These are phyloP conservation scores for Aradus depressus DNA, from an alignment of 2,888 invertebrate genomes.

Conservation along the genomic window DNA sequence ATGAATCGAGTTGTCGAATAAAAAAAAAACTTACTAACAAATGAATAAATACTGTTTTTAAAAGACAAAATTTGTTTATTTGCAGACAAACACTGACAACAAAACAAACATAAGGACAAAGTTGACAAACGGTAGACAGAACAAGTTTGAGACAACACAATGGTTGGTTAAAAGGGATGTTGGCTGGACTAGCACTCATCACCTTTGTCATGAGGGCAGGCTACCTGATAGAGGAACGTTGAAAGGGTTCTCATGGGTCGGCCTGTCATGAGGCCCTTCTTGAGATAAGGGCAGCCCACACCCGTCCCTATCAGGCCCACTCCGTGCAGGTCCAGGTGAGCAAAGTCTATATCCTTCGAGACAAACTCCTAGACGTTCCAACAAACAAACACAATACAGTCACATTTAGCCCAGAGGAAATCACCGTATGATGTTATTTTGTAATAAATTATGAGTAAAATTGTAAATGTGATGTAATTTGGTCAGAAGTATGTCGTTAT, in stretches of 20 bases:
- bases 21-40: no score
- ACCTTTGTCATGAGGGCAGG: constrained; percentile 27
- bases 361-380: constrained; percentile 23
- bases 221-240: constrained; percentile 22
- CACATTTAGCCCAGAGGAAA: no score
- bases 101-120: neutral
- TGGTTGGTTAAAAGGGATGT: neutral
- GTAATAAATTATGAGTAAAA: no score
- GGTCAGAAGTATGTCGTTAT: no score
- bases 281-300: constrained; percentile 29
- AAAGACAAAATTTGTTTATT: no score
- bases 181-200: constrained; percentile 23
- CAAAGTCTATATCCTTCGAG: constrained; percentile 31
- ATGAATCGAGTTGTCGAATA: no score
- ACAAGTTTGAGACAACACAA: neutral
- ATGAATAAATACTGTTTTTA: no score
- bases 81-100: no score
- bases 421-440: no score
- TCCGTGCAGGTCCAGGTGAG: constrained; percentile 30
- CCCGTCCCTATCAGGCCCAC: constrained; percentile 25
- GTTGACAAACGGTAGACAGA: constrained; percentile 3
- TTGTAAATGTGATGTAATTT: no score
- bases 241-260: constrained; percentile 22
- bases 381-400: no score
- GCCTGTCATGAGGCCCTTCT: constrained; percentile 26